Evolutionary conservation across 2,113 vertebrate species (phyloP).

Genomic region (Odontesthes bonariensis): DNA sequence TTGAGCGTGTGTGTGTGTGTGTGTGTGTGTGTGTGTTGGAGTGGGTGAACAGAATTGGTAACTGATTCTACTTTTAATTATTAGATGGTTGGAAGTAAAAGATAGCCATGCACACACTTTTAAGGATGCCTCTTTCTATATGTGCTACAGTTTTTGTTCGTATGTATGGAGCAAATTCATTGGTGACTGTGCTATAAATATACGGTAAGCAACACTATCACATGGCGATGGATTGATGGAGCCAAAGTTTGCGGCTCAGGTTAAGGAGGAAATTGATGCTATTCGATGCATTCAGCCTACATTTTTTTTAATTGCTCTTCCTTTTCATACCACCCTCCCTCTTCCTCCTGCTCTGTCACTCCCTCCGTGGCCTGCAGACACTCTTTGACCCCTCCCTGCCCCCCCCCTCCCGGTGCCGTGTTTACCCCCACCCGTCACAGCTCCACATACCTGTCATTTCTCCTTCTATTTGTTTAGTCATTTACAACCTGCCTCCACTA

Average conservation of each 20-base stretch:
- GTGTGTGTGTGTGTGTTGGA: constrained; percentile 6
- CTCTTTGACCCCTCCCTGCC: constrained; percentile 18
- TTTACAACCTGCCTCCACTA: background rate
- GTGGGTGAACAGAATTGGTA: constrained; percentile 7
- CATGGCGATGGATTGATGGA: constrained; percentile 5
- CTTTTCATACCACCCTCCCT: constrained; percentile 44
- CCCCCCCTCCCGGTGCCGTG: background rate
- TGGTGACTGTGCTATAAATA: background rate
- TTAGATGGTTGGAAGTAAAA: constrained; percentile 14
- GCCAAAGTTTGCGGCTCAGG: constrained; percentile 5
- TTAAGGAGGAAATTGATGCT: constrained; percentile 59
- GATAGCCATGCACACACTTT: background rate
- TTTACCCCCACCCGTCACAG: constrained; percentile 18
- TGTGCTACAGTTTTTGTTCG: constrained; percentile 1
- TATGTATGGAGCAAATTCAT: background rate
- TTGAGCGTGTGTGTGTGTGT: constrained; percentile 2
- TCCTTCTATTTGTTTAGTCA: constrained; percentile 16
- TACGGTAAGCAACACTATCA: background rate
- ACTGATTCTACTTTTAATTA: constrained; percentile 20
- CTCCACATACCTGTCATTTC: constrained; percentile 60
- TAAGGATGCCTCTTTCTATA: background rate
- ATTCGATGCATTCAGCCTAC: constrained; percentile 70
- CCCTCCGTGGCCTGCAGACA: constrained; percentile 49
- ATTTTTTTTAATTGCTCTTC: constrained; percentile 70
- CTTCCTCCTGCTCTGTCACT: background rate